A percentile compares a stretch with the other conserved stretches of the same genome.
phyloP scores from a whole-genome alignment of 2,797 vertebrate genomes.

The Chelonia mydas region DNA sequence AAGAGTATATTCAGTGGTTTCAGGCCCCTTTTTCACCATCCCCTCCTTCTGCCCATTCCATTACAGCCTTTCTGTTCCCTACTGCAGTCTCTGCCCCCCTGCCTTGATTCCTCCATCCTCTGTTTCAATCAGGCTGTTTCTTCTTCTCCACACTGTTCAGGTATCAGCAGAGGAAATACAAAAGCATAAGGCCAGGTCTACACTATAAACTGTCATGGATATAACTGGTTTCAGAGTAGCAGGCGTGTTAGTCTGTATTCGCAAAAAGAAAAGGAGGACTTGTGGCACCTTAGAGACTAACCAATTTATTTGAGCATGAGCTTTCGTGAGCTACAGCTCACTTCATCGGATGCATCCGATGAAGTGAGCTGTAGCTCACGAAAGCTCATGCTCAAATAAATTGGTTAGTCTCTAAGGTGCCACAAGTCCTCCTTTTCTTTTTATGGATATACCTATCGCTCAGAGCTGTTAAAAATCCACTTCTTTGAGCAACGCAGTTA shows the following conservation, averaged over 20 bases:
- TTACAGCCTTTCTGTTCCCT: not conserved
- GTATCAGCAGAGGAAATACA: not conserved
- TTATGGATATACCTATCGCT: not conserved
- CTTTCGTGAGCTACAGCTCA: too few relatives aligned
- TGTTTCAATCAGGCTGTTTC: not conserved
- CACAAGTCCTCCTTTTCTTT: too few relatives aligned
- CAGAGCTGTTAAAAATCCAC: not conserved
- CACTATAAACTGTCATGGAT: not conserved
- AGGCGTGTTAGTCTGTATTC: too few relatives aligned
- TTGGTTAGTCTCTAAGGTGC: too few relatives aligned
- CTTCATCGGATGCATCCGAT: too few relatives aligned
- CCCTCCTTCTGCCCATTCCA: not conserved
- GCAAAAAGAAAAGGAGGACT: too few relatives aligned
- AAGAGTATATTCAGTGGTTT: not conserved
- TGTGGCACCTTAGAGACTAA: too few relatives aligned
- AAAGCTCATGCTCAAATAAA: too few relatives aligned
- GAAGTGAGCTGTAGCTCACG: too few relatives aligned
- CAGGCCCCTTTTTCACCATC: not conserved
- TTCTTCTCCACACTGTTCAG: not conserved
- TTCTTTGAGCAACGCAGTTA: not conserved
- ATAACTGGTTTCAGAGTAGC: too few relatives aligned
- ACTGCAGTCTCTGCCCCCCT: too few relatives aligned
- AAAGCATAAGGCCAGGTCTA: not conserved
- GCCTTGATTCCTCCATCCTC: not conserved
- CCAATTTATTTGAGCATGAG: too few relatives aligned